Base-by-base conservation (phyloP, 2,113 vertebrate genomes). In the Lonchura striata region DNA sequence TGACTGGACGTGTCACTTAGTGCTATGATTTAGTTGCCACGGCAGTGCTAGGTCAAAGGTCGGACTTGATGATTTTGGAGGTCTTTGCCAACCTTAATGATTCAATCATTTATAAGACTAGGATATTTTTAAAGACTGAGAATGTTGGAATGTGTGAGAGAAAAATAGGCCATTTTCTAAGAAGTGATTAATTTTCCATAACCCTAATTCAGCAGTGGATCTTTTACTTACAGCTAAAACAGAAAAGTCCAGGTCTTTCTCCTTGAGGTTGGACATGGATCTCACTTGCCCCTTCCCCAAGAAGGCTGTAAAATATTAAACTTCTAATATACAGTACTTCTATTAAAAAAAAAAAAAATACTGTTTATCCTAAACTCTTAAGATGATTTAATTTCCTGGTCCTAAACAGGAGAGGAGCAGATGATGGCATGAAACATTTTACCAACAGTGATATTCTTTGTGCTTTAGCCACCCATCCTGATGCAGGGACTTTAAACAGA, bases 401-500 rank as follows among this genome's bases (percentile, higher is more conserved):
- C 35, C 64, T 84, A 75, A 84, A 76, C 19, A 72, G 61, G 28
- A 95, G 28, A 88, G 50, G 23, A 90, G 20, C 31, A 82, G 47
- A 68, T 0, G 11, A 86, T 21, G 37, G 37, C 64, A 92, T 15
- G 16, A 72, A 94, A 91, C 22, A 41, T 64, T 88, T 57, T 53
- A 68, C 77, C 65, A 82, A 19, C 20, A 68, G 57, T 49, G 70
- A 86, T 71, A 86, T 14, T 83, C 46, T 86, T 88, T 86, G 41
- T 76, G 41, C 57, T 39, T 53, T 41, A 96, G 61, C 33, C 79
- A 78, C 19, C 21, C 76, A 52, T 93, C 42, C 71, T 64, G 65
- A 84, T 53, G 44, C 6, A 61, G 66, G 31, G 35, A 94, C n/a
- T 57, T 53, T 84, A 94, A 86, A 80, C 22, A 87, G 74, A 88